Evolutionary conservation across 2,113 vertebrate genomes (phyloP).

Genomic region (Neotragus pygmaeus): DNA sequence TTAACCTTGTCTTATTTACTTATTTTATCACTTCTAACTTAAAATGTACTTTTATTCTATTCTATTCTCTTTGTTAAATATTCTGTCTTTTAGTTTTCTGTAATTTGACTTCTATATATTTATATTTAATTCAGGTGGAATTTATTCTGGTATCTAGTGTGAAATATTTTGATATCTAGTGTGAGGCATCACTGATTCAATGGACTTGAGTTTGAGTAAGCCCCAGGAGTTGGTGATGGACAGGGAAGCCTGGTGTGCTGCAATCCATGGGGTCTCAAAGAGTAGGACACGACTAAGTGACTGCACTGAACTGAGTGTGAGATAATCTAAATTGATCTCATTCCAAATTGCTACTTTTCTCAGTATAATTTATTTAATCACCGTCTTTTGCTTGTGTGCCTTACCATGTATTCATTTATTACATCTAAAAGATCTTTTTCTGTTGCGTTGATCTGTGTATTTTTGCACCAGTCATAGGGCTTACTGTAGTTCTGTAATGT

Average conservation of each 20-base stretch:
- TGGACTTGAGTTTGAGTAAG: neutral
- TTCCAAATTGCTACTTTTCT: neutral
- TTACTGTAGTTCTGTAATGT: neutral
- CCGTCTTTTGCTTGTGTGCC: neutral
- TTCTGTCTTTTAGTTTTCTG: neutral
- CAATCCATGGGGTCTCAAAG: neutral
- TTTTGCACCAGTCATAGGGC: neutral
- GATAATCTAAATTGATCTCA: neutral
- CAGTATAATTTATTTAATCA: neutral
- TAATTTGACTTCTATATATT: neutral
- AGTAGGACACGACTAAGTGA: neutral
- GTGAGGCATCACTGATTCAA: neutral
- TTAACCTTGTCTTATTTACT: neutral
- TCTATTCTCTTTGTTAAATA: neutral
- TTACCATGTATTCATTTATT: neutral
- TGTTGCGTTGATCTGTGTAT: neutral
- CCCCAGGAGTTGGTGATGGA: neutral
- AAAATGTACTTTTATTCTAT: neutral
- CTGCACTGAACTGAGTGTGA: neutral
- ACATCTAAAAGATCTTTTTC: neutral
- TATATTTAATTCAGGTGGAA: neutral
- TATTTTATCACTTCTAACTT: neutral
- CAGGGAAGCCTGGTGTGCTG: neutral
- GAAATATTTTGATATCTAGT: neutral
- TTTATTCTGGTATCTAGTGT: constrained; percentile 5